A percentile compares a stretch with the other conserved stretches of the same genome.
phyloP scores from a whole-genome alignment of 2,113 vertebrate genomes.

The Coturnix japonica region DNA sequence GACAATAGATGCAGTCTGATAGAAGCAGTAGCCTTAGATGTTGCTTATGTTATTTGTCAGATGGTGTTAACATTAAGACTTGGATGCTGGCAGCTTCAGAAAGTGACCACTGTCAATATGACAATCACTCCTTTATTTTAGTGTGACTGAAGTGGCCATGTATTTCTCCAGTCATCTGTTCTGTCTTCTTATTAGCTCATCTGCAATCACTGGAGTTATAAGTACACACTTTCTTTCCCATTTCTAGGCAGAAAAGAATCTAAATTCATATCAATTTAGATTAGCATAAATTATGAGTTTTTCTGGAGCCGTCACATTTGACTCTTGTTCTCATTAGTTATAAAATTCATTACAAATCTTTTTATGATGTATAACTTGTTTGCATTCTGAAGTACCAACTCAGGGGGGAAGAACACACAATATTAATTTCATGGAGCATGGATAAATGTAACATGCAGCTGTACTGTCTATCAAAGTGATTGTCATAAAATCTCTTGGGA shows the following conservation, averaged over 20 bases:
- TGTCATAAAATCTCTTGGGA: conserved; percentile 14
- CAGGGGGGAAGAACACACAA: not conserved
- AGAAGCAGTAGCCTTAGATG: not conserved
- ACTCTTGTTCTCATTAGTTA: not conserved
- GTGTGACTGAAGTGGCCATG: not conserved
- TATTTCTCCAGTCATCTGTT: not conserved
- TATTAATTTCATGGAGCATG: not conserved
- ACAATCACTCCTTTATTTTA: not conserved
- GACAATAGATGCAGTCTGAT: not conserved
- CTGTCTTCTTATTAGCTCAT: not conserved
- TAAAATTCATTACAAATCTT: conserved; percentile 15
- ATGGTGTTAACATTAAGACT: not conserved
- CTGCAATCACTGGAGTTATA: not conserved
- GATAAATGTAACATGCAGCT: conserved; percentile 4
- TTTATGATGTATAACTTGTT: not conserved
- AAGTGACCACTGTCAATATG: not conserved
- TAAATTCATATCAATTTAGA: not conserved
- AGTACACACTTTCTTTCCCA: not conserved
- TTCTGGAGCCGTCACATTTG: not conserved
- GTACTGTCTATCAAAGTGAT: conserved; percentile 28
- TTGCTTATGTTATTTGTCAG: not conserved
- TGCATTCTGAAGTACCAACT: conserved; percentile 7
- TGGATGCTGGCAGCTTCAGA: not conserved
- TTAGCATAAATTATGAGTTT: conserved; percentile 5
- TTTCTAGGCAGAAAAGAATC: not conserved